Evolutionary conservation across 2,888 invertebrate genomes (phyloP), one percentile per base, ranked within the genome.

Genomic region (Macaria notata): DNA sequence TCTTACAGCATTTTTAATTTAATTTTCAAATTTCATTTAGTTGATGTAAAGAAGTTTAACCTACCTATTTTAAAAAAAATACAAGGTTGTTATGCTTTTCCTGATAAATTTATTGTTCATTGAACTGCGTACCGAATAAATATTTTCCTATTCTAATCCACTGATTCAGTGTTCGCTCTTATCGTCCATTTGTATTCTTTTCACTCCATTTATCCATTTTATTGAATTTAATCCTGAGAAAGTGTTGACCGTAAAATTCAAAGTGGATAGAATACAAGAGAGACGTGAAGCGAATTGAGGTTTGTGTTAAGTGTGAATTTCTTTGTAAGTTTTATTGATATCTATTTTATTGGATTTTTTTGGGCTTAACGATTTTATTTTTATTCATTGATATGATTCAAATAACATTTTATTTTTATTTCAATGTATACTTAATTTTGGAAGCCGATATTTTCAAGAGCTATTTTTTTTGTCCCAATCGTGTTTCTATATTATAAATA

Each of bases 121-220:
- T 19, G 19, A 19, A 19, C 19, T 19, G 19, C 19, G 19, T 19
- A 19, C 19, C 19, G 2, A 19, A 19, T 19, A 19, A 19, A 19
- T 19, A 19, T 19, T 19, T 19, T 19, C 19, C 19, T 57, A 53
- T 58, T 59, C 49, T 61, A 61, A 62, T 60, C 56, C 52, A n/a
- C 50, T 61, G 56, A 64, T 59, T 63, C 56, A 60, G 44, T 51
- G 50, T 53, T 48, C 33, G 63, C 69, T 75, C 69, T 75, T 76
- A 79, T 76, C 73, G 66, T 66, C 69, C 67, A 78, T 80, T 79
- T 76, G 75, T 80, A 80, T 78, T 77, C 70, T 63, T 73, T 73
- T 70, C 72, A 68, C 72, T 62, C 69, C 70, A 72, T 78, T 76
- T 73, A 68, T 69, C 70, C 67, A 66, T 69, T 68, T 71, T 68